These are phyloP conservation scores for Alcis repandata DNA, from an alignment of 2,888 invertebrate genomes.

Conservation along the genomic window DNA sequence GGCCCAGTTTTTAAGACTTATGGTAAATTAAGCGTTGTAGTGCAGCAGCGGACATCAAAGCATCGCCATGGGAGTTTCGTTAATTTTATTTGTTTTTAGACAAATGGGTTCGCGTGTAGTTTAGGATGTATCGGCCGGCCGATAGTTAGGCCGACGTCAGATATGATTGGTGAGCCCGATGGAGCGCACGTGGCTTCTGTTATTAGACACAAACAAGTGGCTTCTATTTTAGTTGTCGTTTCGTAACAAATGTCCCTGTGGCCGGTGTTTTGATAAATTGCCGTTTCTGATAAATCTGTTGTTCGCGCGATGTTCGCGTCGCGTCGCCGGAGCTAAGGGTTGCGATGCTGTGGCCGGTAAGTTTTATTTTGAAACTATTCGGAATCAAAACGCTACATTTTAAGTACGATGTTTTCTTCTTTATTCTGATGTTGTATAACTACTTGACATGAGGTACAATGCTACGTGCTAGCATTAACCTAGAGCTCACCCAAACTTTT, in stretches of 20 bases:
- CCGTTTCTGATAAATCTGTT: constrained; percentile 39
- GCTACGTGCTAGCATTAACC: background rate
- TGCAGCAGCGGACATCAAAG: constrained; percentile 65
- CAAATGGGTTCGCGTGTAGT: constrained; percentile 42
- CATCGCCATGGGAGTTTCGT: constrained; percentile 37
- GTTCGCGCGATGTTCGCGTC: constrained; percentile 35
- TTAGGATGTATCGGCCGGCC: constrained; percentile 35
- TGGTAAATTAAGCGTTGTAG: constrained; percentile 62
- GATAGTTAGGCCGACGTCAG: constrained; percentile 56
- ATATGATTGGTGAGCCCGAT: constrained; percentile 66
- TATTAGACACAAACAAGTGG: constrained; percentile 60
- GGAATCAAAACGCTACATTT: background rate
- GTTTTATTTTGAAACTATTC: constrained; percentile 29
- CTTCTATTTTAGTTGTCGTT: constrained; percentile 63
- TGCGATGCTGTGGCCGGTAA: constrained; percentile 52
- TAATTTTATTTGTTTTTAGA: constrained; percentile 57
- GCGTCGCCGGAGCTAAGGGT: constrained; percentile 18
- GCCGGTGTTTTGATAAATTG: constrained; percentile 61
- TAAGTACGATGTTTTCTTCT: background rate
- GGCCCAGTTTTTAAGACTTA: constrained; percentile 70
- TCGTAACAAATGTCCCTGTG: constrained; percentile 61
- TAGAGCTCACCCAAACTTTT: background rate
- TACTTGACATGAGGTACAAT: too few species aligned
- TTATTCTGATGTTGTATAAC: background rate
- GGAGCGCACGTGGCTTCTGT: constrained; percentile 63